Conservation (phyloP, 1,140 invertebrate species). For the Ceratoteleas bidentatus region DNA sequence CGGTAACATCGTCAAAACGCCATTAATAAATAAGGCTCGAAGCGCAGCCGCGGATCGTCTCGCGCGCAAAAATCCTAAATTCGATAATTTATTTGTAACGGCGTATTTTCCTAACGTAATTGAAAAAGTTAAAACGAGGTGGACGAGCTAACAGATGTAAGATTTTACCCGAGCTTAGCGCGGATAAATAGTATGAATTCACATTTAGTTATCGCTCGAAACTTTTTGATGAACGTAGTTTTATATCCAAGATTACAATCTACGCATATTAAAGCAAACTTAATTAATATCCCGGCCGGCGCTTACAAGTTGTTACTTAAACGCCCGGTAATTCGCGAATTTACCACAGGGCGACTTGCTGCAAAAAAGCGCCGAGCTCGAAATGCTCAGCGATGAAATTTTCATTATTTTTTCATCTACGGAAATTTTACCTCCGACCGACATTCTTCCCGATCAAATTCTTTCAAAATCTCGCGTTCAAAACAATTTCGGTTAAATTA, state of each 20-base stretch:
- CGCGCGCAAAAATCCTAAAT: conserved; percentile 26
- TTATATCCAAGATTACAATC: conserved; percentile 41
- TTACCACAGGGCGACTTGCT: no score
- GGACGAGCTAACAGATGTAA: conserved; percentile 50
- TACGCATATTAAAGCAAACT: conserved; percentile 12
- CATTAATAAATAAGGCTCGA: not conserved
- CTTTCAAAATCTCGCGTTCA: no score
- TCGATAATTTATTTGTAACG: conserved; percentile 36
- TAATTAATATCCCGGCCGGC: not conserved
- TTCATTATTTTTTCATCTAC: no score
- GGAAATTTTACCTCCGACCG: no score
- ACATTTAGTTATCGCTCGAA: conserved; percentile 52
- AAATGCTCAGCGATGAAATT: no score
- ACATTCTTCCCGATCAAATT: no score
- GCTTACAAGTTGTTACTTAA: no score
- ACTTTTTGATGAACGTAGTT: conserved; percentile 56
- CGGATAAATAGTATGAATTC: conserved; percentile 60
- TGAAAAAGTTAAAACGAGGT: conserved; percentile 55
- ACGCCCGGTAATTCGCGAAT: no score
- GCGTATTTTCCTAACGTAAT: conserved; percentile 53
- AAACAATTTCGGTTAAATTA: no score
- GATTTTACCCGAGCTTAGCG: conserved; percentile 46
- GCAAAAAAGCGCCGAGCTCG: no score
- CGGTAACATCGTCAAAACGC: no score
- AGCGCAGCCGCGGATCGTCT: not conserved